A percentile compares a stretch with the other conserved stretches of the same genome.
These are phyloP conservation scores for Myrmecobius fasciatus DNA, from an alignment of 2,113 vertebrate genomes.

Conservation along the genomic window DNA sequence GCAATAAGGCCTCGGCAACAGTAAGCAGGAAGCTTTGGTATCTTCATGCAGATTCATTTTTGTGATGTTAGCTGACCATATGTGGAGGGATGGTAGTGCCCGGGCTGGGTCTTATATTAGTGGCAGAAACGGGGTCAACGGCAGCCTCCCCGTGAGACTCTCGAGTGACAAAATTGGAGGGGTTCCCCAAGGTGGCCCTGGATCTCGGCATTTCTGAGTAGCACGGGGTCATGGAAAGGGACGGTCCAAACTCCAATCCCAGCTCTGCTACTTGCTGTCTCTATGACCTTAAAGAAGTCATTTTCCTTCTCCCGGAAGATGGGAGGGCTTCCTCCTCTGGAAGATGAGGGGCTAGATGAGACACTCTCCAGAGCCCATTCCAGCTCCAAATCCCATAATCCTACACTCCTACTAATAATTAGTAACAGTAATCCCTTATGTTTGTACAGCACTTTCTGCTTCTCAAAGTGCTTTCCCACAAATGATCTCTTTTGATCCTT, in stretches of 20 bases:
- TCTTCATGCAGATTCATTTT: slow-evolving; percentile 73
- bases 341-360: neutral
- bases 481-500: neutral
- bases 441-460: neutral
- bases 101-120: neutral
- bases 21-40: slow-evolving; percentile 62
- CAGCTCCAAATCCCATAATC: neutral
- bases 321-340: neutral
- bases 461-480: neutral
- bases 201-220: neutral
- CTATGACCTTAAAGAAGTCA: neutral
- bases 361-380: neutral
- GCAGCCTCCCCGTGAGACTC: neutral
- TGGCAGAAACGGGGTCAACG: neutral
- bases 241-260: neutral
- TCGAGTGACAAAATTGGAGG: neutral
- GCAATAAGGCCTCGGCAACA: slow-evolving; percentile 77
- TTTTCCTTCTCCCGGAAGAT: neutral
- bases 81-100: neutral
- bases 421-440: neutral
- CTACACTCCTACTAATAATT: neutral
- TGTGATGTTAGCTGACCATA: neutral
- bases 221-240: neutral
- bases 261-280: neutral
- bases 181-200: neutral